These are phyloP conservation scores for Camptogramma bilineatum DNA, from an alignment of 2,888 invertebrate genomes.

Conservation along the genomic window DNA sequence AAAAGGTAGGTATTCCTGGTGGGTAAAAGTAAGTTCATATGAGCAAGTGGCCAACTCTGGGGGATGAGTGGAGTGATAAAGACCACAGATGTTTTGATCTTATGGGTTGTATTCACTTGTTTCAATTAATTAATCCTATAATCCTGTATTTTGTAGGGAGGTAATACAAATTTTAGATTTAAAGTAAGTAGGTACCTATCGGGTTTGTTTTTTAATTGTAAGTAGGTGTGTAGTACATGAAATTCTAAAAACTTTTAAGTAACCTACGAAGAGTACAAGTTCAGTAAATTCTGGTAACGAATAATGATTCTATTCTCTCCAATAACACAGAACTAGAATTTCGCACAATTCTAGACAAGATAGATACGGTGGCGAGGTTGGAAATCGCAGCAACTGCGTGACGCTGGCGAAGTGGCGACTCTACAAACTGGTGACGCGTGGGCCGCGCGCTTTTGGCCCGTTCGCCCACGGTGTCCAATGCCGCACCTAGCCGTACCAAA, in stretches of 20 bases:
- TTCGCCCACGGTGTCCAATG: slow-evolving; percentile 75
- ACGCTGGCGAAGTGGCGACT: slow-evolving; percentile 51
- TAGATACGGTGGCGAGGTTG: slow-evolving; percentile 63
- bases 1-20: too few species aligned
- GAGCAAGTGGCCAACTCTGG: slow-evolving; percentile 38
- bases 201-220: too few species aligned
- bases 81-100: slow-evolving; percentile 39
- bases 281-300: background rate
- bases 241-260: too few species aligned
- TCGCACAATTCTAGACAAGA: slow-evolving; percentile 48
- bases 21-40: too few species aligned
- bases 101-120: slow-evolving; percentile 19
- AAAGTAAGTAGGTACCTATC: too few species aligned
- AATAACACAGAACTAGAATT: background rate
- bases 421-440: slow-evolving; percentile 58
- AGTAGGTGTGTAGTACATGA: too few species aligned
- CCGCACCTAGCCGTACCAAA: slow-evolving; percentile 76
- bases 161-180: too few species aligned
- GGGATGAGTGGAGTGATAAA: slow-evolving; percentile 34
- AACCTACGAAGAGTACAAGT: background rate
- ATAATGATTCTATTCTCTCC: background rate
- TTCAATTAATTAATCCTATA: background rate
- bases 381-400: slow-evolving; percentile 69
- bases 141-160: too few species aligned
- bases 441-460: slow-evolving; percentile 65